Evolutionary conservation across 2,797 vertebrate species (phyloP), one percentile per base, ranked within the genome.

Genomic region (Mallotus villosus): DNA sequence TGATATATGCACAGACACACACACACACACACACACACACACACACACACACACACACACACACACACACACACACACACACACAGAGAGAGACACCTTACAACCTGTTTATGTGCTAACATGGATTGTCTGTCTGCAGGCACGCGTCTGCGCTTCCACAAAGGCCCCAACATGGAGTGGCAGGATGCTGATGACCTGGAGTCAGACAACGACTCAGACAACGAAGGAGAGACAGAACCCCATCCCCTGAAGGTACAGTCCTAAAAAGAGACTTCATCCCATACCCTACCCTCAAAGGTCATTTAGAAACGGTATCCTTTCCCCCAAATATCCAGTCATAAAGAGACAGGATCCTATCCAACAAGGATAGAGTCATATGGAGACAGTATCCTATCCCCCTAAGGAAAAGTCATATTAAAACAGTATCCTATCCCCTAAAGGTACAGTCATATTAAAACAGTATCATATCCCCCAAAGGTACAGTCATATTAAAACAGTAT

Each of bases 111-210:
- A 49, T 41, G 5, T 19, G 6, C 16, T 46, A 14, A 34, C 29
- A 8, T 9, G 12, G 63, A 27, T 16, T 21, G 6, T 75, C 9
- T 81, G 71, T 81, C 49, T 0, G 62, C 74, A 99, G 97, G 96
- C 82, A 95, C 97, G 77, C 93, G 89, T 59, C 84, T 99, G 68
- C 96, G 93, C 84, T 97, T 99, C 92, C 96, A 97, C 82, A 93
- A 94, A 82, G 93, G 95, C 75, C 85, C 73, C 68, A 93, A 87
- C 71, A 91, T 92, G 67, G 91, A 95, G 67, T 99, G 97, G 97
- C 96, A 95, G 81, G 94, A 96, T 6, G 93, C 92, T 5, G 96
- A 97, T 83, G 95, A 97, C 70, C 89, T 97, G 90, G 88, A 91
- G 68, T 94, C 89, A 75, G 92, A 89, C 46, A 93, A 92, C 69